Percentiles rank a stretch among this genome's conserved stretches.
Conservation (phyloP, 2,113 vertebrate species). For the Pagrus major region DNA sequence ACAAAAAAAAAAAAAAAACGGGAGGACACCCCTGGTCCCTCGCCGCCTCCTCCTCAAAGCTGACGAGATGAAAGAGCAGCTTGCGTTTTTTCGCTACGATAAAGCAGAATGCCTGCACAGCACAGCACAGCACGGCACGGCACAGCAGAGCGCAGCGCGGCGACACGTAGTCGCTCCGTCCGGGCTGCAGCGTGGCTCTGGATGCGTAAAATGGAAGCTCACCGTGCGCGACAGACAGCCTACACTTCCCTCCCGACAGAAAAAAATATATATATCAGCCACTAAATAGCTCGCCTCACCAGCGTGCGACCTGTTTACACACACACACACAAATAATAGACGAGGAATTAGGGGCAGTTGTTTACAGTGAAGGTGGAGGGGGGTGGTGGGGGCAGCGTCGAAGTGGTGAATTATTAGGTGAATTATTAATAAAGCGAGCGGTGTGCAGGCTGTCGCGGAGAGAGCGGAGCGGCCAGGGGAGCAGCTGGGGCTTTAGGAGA, state of each 20-base stretch:
- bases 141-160: conserved; percentile 47
- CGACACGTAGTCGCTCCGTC: conserved; percentile 33
- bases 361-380: conserved; percentile 55
- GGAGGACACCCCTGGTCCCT: conserved; percentile 75
- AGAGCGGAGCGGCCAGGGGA: conserved; percentile 71
- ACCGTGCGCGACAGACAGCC: conserved; percentile 34
- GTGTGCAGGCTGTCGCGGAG: conserved; percentile 79
- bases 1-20: conserved; percentile 53
- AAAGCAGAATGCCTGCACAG: conserved; percentile 64
- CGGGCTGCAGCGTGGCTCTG: conserved; percentile 32
- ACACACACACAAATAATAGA: conserved; percentile 20
- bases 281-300: conserved; percentile 60
- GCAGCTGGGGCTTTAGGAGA: conserved; percentile 83
- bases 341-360: conserved; percentile 56
- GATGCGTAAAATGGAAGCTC: conserved; percentile 70
- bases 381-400: conserved; percentile 38
- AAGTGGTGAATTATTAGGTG: conserved; percentile 71
- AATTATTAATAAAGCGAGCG: conserved; percentile 84
- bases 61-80: conserved; percentile 79
- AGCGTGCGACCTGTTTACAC: conserved; percentile 42
- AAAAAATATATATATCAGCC: conserved; percentile 37
- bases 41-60: conserved; percentile 75
- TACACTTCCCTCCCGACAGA: conserved; percentile 33
- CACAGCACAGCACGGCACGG: conserved; percentile 35
- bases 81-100: conserved; percentile 43